Base-by-base conservation (phyloP, 2,888 invertebrate genomes). In the Pachycephus smyrnensis region DNA sequence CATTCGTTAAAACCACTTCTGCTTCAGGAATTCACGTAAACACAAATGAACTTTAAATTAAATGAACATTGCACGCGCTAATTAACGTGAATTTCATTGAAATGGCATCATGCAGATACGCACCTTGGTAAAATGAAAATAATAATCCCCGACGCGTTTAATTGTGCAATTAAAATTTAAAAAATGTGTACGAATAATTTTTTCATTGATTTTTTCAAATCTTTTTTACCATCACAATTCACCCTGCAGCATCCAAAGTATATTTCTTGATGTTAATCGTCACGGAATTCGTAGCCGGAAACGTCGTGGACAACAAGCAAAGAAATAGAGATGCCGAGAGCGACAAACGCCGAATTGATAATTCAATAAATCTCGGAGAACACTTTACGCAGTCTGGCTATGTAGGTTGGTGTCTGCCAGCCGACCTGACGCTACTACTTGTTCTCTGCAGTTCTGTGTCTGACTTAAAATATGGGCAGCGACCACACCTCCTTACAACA, bases 401-500 rank as follows among this genome's bases (percentile, higher is more conserved):
- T 55, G 55, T 55, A 55, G 55, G 55, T 55, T 55, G 55, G 55
- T 55, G 55, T 55, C 55, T 55, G 55, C 55, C 55, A 55, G 23
- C 15, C 55, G 78, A 68, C 81, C 77, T 82, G 82, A 75, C 81
- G 82, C 83, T 86, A 84, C 83, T 82, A 84, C 88, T 88, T 87
- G 88, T 87, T 86, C 85, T 79, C 83, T 77, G 84, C 81, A 85
- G 81, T 86, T 80, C 89, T 90, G 90, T 87, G 87, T 84, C 86
- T 90, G 90, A 90, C 90, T 90, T 90, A 88, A 90, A 89, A 89
- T 90, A 90, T 88, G 88, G 84, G 82, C 81, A 83, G 77, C 84
- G 85, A 84, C 90, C 90, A 90, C 90, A 90, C 89, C 90, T 89
- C 86, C 88, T 87, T 87, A 86, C 85, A 83, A 82, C 84, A 71